phyloP scores from a whole-genome alignment of 1,140 invertebrate species.

The Dinothrombium tinctorium region DNA sequence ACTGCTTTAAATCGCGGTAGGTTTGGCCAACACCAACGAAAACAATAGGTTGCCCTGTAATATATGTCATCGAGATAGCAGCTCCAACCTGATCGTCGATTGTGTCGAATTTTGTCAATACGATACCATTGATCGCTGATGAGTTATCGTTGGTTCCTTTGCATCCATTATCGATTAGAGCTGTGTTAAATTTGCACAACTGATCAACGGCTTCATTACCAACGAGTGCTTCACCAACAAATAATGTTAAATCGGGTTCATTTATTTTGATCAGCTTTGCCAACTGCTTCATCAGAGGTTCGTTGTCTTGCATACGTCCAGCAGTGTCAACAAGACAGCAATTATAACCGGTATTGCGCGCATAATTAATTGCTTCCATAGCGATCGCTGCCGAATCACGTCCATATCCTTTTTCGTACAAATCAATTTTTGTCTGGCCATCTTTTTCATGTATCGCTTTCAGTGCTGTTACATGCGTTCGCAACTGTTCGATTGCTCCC shows the following conservation, averaged over 20 bases:
- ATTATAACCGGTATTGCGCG: slow-evolving; percentile 50
- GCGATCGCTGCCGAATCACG: slow-evolving; percentile 96
- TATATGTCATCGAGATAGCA: slow-evolving; percentile 99
- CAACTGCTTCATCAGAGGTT: slow-evolving; percentile 86
- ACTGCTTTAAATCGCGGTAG: slow-evolving; percentile 84
- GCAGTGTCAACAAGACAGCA: slow-evolving; percentile 91
- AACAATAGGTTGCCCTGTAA: slow-evolving; percentile 96
- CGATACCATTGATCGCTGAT: slow-evolving; percentile 30
- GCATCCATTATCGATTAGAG: slow-evolving; percentile 28
- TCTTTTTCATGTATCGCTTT: slow-evolving; percentile 53
- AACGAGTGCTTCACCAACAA: slow-evolving; percentile 95
- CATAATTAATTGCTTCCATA: slow-evolving; percentile 76
- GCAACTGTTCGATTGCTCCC: slow-evolving; percentile 91
- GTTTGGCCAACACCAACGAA: slow-evolving; percentile 99
- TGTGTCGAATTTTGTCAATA: slow-evolving; percentile 36
- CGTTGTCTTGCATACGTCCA: slow-evolving; percentile 98
- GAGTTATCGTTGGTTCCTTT: slow-evolving; percentile 1
- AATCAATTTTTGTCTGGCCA: slow-evolving; percentile 53
- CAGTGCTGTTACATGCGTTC: slow-evolving; percentile 78
- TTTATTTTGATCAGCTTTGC: slow-evolving; percentile 74
- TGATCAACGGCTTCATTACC: slow-evolving; percentile 99
- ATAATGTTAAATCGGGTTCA: slow-evolving; percentile 86
- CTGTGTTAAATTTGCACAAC: slow-evolving; percentile 93
- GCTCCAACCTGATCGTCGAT: slow-evolving; percentile 59
- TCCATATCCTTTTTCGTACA: slow-evolving; percentile 86